Evolutionary conservation across 64 coral and sea anemone species (phyloP), one percentile per base, ranked within the genome.

Genomic region (Cladopsammia gracilis): DNA sequence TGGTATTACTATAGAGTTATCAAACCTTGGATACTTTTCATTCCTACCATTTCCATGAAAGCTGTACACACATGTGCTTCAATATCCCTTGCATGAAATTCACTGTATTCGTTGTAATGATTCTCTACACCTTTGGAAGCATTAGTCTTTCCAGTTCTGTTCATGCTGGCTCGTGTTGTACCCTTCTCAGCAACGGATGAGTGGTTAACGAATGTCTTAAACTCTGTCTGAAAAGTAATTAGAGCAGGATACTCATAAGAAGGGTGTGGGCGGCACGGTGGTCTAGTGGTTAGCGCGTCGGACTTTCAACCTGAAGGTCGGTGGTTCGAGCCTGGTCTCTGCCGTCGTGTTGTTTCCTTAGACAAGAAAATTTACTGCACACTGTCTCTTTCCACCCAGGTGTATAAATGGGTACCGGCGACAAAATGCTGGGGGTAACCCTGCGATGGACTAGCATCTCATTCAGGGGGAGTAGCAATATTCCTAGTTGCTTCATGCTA

Each of bases 1-100:
- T n/a, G n/a, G n/a, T n/a, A n/a, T n/a, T n/a, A n/a, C n/a, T n/a
- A n/a, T n/a, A n/a, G n/a, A n/a, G n/a, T n/a, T n/a, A n/a, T n/a
- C n/a, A n/a, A n/a, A 89, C 87, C 73, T 48, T 76, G 26, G 16
- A 89, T 61, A 46, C 73, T 89, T 89, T 15, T 66, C 74, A 89
- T 89, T 62, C 74, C 74, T 48, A 43, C 57, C 87, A 78, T 67
- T 58, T 89, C 87, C 74, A 75, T 74, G 26, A 88, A 88, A 25
- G 69, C 74, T 34, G 86, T 70, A 34, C 69, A 87, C 25, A 88
- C 25, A 70, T 88, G 54, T 25, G 77, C 77, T 19, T 81, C 77
- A 14, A 60, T 26, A 26, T 85, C 62, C 5, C 81, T 34, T 85
- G 44, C 26, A 25, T 85, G 64, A 20, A 85, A 85, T 46, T 85